Base-by-base conservation (phyloP, 2,113 vertebrate species). In the Leuciscus idus region DNA sequence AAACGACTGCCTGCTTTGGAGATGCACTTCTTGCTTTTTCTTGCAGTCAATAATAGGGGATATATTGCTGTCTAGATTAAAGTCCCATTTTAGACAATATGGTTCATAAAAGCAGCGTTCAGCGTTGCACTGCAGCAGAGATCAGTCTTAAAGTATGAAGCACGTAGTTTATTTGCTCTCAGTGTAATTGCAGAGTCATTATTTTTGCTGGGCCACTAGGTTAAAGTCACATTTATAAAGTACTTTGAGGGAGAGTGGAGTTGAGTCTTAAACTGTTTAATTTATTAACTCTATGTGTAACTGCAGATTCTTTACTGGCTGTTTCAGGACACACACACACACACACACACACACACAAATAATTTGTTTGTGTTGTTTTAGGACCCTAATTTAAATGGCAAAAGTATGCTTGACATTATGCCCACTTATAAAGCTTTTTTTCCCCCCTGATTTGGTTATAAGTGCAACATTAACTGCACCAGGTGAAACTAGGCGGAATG, bases 21-120 rank as follows among this genome's bases (percentile, higher is more conserved):
- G 23, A 73, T 36, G 33, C 4, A 2, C 28, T 50, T 64, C 81
- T 72, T 6, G 12, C 48, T 83, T 57, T 73, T 83, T 52, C 46
- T 70, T 70, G 62, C 19, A 73, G 82, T 84, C 82, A 84, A 84
- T 84, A 84, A 84, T 59, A 46, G 82, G 48, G 13, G 52, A 59
- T 57, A 84, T 73, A 84, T 73, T 84, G 68, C 68, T 59, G 82
- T 73, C 66, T 36, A 4, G 33, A 33, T 84, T 83, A 68, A 50
- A 81, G 26, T 68, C 81, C 46, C 26, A 84, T 84, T 84, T 84
- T 8, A 84, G 82, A 59, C 30, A 72, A 15, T 57, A 39, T 26
- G 50, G 33, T 52, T 73, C 33, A 55, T 83, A 83, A 84, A 83
- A 73, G 23, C 66, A 57, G 62, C 28, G 17, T 17, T 82, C 46